Conservation (phyloP, 2,888 invertebrate genomes). For the Epirrhoe tristata region DNA sequence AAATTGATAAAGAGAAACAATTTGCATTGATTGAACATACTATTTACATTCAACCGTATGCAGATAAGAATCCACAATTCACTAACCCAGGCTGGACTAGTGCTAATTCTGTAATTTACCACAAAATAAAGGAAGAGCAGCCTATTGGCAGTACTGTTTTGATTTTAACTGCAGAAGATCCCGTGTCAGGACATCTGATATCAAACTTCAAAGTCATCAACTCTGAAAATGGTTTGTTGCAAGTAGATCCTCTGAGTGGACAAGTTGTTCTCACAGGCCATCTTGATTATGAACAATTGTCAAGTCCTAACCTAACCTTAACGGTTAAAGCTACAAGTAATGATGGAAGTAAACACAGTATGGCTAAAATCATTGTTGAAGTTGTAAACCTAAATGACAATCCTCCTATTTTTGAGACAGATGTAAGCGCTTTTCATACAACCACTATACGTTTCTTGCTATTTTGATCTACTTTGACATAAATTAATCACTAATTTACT, state of each 20-base stretch:
- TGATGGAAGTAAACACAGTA: constrained; percentile 85
- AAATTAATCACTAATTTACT: not conserved
- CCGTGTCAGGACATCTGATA: constrained; percentile 86
- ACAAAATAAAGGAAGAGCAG: constrained; percentile 90
- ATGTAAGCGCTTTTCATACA: constrained; percentile 64
- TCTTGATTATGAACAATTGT: constrained; percentile 91
- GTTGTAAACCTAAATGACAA: constrained; percentile 93
- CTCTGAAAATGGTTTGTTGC: constrained; percentile 82
- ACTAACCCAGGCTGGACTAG: constrained; percentile 90
- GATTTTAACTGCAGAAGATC: constrained; percentile 89
- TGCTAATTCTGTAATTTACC: constrained; percentile 87
- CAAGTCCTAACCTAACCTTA: constrained; percentile 84
- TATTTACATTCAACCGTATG: constrained; percentile 91
- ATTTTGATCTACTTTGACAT: not conserved
- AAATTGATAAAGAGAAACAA: constrained; percentile 87
- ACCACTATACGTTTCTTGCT: not conserved
- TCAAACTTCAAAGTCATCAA: constrained; percentile 86
- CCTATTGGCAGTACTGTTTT: constrained; percentile 90
- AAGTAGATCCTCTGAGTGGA: constrained; percentile 88
- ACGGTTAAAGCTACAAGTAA: constrained; percentile 85
- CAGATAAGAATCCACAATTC: constrained; percentile 91
- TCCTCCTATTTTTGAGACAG: constrained; percentile 88
- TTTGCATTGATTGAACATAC: constrained; percentile 89
- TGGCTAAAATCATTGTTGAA: constrained; percentile 88
- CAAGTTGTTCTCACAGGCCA: constrained; percentile 90